Conservation (phyloP, 2,113 vertebrate species). For the Ardeotis arabs region DNA sequence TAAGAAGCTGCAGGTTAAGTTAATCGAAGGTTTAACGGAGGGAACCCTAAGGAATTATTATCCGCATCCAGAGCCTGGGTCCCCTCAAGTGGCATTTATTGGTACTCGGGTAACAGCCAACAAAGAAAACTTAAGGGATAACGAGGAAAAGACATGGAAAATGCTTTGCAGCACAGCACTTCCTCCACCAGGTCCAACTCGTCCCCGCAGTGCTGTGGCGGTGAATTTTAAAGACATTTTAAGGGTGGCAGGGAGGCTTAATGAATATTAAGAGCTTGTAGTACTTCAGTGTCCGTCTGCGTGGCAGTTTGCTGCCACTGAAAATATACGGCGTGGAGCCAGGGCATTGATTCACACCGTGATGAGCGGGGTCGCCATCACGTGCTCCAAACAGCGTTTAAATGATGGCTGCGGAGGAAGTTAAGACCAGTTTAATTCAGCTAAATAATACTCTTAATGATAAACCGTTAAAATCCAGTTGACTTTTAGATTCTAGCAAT, state of each 20-base stretch:
- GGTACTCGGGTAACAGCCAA: background rate
- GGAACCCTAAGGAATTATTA: background rate
- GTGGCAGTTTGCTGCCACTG: background rate
- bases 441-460: conserved; percentile 50
- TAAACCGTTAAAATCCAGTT: conserved; percentile 47
- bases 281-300: background rate
- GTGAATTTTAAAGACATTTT: background rate
- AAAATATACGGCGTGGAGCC: background rate
- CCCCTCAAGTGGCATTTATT: background rate
- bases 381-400: conserved; percentile 8
- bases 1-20: background rate
- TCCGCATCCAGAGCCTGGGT: background rate
- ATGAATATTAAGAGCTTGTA: background rate
- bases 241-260: background rate
- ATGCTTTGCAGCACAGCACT: no score
- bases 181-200: no score
- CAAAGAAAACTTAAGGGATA: background rate
- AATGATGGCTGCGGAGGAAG: background rate
- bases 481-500: conserved; percentile 31
- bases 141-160: background rate
- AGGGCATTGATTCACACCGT: background rate
- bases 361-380: background rate
- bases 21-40: background rate
- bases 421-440: conserved; percentile 41
- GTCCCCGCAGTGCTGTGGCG: no score